phyloP scores from a whole-genome alignment of 2,113 vertebrate genomes.

The Zeus faber region DNA sequence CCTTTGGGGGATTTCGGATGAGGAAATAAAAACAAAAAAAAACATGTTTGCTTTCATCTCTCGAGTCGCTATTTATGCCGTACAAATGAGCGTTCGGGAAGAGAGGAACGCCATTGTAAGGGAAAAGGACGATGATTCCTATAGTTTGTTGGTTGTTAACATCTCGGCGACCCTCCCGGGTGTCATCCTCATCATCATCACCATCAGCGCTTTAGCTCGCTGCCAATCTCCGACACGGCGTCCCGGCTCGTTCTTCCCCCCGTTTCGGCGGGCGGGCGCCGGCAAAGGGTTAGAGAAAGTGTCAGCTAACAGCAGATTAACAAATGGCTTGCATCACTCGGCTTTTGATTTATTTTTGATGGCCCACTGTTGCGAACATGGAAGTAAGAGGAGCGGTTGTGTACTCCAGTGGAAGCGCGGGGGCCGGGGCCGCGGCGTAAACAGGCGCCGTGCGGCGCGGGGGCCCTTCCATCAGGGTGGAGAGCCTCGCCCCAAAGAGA shows the following conservation, averaged over 20 bases:
- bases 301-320: constrained; percentile 48
- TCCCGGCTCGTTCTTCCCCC: too few species aligned
- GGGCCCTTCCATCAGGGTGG: constrained; percentile 63
- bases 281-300: constrained; percentile 21
- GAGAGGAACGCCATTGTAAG: constrained; percentile 45
- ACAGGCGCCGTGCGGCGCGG: constrained; percentile 51
- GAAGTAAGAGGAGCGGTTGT: constrained; percentile 50
- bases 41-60: constrained; percentile 80
- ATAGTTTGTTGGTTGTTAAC: too few species aligned
- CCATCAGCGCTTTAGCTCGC: too few species aligned
- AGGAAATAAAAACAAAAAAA: constrained; percentile 61
- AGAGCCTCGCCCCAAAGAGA: constrained; percentile 63
- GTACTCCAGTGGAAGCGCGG: constrained; percentile 34
- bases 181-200: too few species aligned
- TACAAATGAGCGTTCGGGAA: constrained; percentile 72
- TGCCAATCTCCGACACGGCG: too few species aligned
- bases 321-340: constrained; percentile 50
- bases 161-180: too few species aligned
- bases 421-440: constrained; percentile 48
- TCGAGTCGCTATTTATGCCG: constrained; percentile 75
- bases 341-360: constrained; percentile 65
- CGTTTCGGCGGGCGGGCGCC: constrained; percentile 24
- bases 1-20: constrained; percentile 62
- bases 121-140: constrained; percentile 43
- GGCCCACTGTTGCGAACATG: constrained; percentile 53